Base-by-base conservation (phyloP, 2,888 invertebrate genomes). In the Aleiodes leptofemur region DNA sequence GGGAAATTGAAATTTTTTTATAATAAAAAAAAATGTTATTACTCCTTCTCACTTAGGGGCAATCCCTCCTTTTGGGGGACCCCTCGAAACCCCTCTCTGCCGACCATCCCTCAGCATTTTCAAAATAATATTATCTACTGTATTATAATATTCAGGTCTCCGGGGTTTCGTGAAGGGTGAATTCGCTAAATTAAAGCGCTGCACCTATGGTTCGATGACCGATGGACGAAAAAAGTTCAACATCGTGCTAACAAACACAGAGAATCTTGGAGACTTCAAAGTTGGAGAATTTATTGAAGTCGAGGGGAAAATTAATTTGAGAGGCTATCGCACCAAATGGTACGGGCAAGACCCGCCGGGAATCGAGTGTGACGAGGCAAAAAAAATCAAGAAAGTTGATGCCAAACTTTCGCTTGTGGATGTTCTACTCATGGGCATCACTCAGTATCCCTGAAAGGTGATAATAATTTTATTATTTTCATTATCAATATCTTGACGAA, bases 151-250 rank as follows among this genome's bases (percentile, higher is more conserved):
- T 59, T 38, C 38, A 61, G 61, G 61, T 61, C 61, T 61, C 38
- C 38, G 43, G 8, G 61, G 61, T 43, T 61, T 61, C 7, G 43
- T 61, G n/a, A 61, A 61, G 11, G 61, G 43, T 11, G 61, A 61
- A 61, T 61, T 61, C 14, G 61, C 61, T 16, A 43, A 61, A 43
- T 38, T 61, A 1, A 61, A 61, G 14, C 38, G n/a, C 16, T 61
- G 61, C 61, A 61, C 61, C 38, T 61, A 61, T 11, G 61, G 61
- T 14, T 61, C 61, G 14, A 61, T 61, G 14, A 61, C 38, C 7
- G 61, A 61, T 16, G 61, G 61, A 14, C 61, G 38, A 1, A 61
- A 61, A 16, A 61, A 61, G 38, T 38, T 61, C 0, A 61, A 61
- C 14, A 61, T 61, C 16, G 61, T 61, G 16, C 16, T 61, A 16